Percentiles rank a stretch among this genome's conserved stretches.
These are phyloP conservation scores for Teinopalpus imperialis DNA, from an alignment of 2,888 invertebrate genomes.

Conservation along the genomic window DNA sequence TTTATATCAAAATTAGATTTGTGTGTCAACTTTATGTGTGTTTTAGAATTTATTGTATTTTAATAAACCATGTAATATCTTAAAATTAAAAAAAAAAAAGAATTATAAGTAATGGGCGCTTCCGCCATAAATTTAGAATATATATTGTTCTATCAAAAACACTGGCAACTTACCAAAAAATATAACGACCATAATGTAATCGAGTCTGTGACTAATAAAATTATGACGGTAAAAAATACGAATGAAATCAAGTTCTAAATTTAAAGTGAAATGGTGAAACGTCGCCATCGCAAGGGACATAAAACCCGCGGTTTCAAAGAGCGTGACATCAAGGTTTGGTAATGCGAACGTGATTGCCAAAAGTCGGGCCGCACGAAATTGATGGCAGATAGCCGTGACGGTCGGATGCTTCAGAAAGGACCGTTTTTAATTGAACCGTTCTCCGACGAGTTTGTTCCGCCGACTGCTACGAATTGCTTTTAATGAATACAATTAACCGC, in stretches of 20 bases:
- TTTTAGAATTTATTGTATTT: no score
- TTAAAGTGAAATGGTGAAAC: slow-evolving; percentile 12
- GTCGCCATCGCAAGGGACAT: neutral
- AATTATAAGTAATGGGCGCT: neutral
- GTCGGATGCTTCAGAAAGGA: slow-evolving; percentile 21
- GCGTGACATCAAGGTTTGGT: slow-evolving; percentile 10
- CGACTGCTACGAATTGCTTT: no score
- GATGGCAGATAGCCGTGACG: slow-evolving; percentile 43
- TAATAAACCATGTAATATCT: no score
- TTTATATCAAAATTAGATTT: no score
- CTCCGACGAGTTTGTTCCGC: neutral
- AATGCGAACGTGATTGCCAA: slow-evolving; percentile 14
- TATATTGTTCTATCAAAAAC: neutral
- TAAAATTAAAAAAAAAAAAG: no score
- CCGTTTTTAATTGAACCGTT: neutral
- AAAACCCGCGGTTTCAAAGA: neutral
- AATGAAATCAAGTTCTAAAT: neutral
- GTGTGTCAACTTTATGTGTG: no score
- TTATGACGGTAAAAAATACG: neutral
- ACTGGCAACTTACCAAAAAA: slow-evolving; percentile 10
- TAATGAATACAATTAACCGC: no score
- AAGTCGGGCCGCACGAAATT: slow-evolving; percentile 31
- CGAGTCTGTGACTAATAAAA: neutral
- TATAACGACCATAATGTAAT: slow-evolving; percentile 4
- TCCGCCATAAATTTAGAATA: slow-evolving; percentile 11